Conservation (phyloP, 2,113 vertebrate species). For the Gallinago jamesoni region DNA sequence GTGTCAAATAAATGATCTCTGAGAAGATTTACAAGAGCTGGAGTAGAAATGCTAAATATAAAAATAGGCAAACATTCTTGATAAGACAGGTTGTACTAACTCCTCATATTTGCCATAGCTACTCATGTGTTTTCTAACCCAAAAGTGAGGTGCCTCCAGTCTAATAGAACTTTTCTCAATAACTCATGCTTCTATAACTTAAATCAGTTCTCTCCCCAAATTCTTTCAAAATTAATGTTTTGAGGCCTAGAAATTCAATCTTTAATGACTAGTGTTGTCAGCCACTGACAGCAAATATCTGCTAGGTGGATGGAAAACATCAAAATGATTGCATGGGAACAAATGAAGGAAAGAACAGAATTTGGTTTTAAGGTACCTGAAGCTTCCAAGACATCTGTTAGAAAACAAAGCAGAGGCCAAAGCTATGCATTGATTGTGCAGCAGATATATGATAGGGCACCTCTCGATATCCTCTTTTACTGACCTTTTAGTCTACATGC, state of each 20-base stretch:
- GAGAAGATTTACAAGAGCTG: neutral
- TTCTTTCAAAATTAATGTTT: neutral
- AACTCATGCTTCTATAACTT: neutral
- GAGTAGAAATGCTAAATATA: neutral
- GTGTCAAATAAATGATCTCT: conserved; percentile 3
- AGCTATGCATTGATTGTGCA: neutral
- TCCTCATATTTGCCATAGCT: neutral
- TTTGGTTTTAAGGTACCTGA: neutral
- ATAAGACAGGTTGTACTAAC: neutral
- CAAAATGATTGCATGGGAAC: neutral
- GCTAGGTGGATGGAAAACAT: neutral
- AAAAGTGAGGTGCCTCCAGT: neutral
- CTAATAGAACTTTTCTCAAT: neutral
- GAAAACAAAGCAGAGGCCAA: neutral
- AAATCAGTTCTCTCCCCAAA: neutral
- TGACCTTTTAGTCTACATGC: neutral
- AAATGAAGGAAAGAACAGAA: neutral
- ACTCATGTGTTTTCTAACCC: neutral
- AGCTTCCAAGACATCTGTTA: neutral
- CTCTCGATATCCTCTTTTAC: neutral
- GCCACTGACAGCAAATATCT: neutral
- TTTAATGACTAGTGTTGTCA: neutral
- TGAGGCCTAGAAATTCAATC: neutral
- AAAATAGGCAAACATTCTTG: neutral
- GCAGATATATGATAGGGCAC: neutral